These are phyloP conservation scores for Sturnira hondurensis DNA, from an alignment of 2,113 vertebrate genomes.

Conservation along the genomic window DNA sequence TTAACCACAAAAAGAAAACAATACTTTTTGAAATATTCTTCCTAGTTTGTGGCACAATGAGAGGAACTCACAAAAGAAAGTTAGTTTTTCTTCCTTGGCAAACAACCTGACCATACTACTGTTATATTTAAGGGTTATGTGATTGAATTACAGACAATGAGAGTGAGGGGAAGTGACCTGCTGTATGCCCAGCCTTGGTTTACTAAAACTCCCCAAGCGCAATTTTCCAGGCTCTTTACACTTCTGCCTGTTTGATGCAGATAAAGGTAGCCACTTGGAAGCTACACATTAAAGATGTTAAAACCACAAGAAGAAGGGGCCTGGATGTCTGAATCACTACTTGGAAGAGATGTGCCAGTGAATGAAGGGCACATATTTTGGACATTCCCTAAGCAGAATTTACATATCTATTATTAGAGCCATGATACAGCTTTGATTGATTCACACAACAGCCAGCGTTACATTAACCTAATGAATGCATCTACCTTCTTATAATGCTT, in stretches of 20 bases:
- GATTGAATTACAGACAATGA: not conserved
- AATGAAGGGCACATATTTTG: not conserved
- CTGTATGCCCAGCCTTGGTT: rapidly evolving
- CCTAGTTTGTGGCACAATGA: not conserved
- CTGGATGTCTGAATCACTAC: not conserved
- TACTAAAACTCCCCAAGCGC: not conserved
- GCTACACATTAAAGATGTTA: not conserved
- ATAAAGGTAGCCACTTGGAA: not conserved
- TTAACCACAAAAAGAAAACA: not conserved
- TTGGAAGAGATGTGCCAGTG: not conserved
- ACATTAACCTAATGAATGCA: not conserved
- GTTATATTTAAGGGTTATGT: not conserved
- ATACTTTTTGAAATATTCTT: not conserved
- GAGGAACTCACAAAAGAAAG: not conserved
- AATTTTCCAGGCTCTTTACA: not conserved
- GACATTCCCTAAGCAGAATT: not conserved
- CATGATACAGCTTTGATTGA: not conserved
- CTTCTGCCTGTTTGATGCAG: not conserved
- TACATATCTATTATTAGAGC: not conserved
- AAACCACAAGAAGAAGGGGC: not conserved
- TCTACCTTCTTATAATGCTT: not conserved
- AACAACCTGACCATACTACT: not conserved
- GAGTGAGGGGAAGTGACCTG: not conserved
- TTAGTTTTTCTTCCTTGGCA: not conserved
- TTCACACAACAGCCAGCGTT: not conserved